Evolutionary conservation across 2,797 vertebrate species (phyloP).

Genomic region (Mormyrus hasselquistii): DNA sequence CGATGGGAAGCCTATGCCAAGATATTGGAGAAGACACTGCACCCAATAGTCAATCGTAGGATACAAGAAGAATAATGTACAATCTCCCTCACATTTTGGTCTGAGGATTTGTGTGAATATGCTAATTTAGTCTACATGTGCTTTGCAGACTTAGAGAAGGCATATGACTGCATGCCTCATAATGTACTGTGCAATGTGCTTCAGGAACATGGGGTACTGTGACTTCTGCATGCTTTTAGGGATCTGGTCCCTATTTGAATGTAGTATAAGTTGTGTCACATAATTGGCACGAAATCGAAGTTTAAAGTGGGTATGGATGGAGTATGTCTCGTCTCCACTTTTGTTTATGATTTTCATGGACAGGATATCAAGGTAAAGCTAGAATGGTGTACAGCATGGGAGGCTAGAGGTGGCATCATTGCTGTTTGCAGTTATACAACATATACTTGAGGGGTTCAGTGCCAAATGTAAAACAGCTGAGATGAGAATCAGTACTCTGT

Average conservation of each 20-base stretch:
- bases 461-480: background rate
- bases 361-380: background rate
- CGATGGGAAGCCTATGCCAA: background rate
- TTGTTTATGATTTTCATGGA: background rate
- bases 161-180: background rate
- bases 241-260: background rate
- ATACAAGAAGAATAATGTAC: background rate
- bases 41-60: background rate
- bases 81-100: background rate
- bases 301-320: background rate
- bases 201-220: background rate
- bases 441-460: background rate
- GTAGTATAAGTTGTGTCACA: background rate
- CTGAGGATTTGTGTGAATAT: background rate
- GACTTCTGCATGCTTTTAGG: background rate
- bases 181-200: background rate
- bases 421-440: background rate
- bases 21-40: background rate
- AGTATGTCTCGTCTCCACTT: background rate
- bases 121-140: background rate
- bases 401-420: background rate
- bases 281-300: background rate
- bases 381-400: background rate
- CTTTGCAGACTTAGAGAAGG: background rate
- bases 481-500: background rate